Evolutionary conservation across 2,113 vertebrate genomes (phyloP).

Genomic region (Petrocephalus zakoni): DNA sequence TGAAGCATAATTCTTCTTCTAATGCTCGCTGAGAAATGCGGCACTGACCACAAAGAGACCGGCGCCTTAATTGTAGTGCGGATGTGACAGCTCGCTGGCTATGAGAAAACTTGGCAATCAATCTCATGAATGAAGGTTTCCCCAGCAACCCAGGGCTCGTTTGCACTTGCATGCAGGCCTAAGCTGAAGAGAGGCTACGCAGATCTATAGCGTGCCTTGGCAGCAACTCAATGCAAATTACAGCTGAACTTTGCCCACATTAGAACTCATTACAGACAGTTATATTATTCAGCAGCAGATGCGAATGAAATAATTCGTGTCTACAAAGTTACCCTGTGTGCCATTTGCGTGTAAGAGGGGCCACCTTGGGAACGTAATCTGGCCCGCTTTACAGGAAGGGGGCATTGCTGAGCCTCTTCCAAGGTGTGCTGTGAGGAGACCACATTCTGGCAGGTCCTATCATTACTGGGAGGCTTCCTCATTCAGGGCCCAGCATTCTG

Average conservation of each 20-base stretch:
- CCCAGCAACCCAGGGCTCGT: neutral
- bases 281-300: slow-evolving; percentile 4
- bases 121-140: neutral
- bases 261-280: slow-evolving; percentile 1
- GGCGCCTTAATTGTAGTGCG: neutral
- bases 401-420: neutral
- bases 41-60: neutral
- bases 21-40: neutral
- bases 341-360: neutral
- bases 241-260: slow-evolving; percentile 15
- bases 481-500: neutral
- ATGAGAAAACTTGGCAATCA: neutral
- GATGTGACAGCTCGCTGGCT: neutral
- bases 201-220: neutral
- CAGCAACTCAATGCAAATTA: neutral
- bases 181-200: neutral
- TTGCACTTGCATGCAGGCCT: neutral
- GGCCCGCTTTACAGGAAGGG: neutral
- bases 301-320: slow-evolving; percentile 18
- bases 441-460: neutral
- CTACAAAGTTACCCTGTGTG: neutral
- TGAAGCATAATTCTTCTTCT: neutral
- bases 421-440: neutral
- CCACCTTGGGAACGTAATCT: neutral
- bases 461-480: neutral